These are phyloP conservation scores for Epirrhoe alternata DNA, from an alignment of 2,888 invertebrate species.

Conservation along the genomic window DNA sequence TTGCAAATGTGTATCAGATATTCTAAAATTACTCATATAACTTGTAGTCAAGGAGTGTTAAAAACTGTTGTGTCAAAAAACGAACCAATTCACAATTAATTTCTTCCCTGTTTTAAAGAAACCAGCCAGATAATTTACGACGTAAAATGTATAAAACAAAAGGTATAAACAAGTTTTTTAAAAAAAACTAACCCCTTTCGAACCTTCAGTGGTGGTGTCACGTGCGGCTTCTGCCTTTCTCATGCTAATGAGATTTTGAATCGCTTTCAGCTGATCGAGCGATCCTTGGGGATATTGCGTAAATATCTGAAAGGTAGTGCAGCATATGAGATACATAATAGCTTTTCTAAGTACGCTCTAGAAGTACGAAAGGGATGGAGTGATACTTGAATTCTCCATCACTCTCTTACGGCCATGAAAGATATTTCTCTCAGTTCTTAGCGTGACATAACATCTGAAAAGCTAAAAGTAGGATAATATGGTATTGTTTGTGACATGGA, in stretches of 20 bases:
- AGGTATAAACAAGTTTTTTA: not conserved
- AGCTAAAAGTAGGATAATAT: not conserved
- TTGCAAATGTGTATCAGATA: too few species aligned
- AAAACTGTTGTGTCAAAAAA: too few species aligned
- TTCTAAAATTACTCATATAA: too few species aligned
- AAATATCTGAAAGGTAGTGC: slow-evolving; percentile 48
- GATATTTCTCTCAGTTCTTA: too few species aligned
- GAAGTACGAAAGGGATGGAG: too few species aligned
- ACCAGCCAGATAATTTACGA: too few species aligned
- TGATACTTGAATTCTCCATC: too few species aligned
- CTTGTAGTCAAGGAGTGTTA: too few species aligned
- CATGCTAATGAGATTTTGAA: slow-evolving; percentile 59
- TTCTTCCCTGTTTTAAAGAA: too few species aligned
- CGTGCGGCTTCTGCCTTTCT: slow-evolving; percentile 49
- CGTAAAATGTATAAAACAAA: not conserved
- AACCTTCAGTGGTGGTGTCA: slow-evolving; percentile 33
- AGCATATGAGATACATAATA: not conserved
- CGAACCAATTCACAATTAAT: too few species aligned
- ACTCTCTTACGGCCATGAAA: too few species aligned
- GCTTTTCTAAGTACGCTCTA: not conserved
- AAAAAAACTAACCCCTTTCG: slow-evolving; percentile 14
- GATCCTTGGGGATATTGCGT: slow-evolving; percentile 47
- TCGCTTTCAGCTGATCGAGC: slow-evolving; percentile 62
- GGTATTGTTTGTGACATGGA: not conserved
- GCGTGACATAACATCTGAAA: not conserved